A percentile compares a stretch with the other conserved stretches of the same genome.
phyloP scores from a whole-genome alignment of 2,113 vertebrate species.

The Crotalus helleri region DNA sequence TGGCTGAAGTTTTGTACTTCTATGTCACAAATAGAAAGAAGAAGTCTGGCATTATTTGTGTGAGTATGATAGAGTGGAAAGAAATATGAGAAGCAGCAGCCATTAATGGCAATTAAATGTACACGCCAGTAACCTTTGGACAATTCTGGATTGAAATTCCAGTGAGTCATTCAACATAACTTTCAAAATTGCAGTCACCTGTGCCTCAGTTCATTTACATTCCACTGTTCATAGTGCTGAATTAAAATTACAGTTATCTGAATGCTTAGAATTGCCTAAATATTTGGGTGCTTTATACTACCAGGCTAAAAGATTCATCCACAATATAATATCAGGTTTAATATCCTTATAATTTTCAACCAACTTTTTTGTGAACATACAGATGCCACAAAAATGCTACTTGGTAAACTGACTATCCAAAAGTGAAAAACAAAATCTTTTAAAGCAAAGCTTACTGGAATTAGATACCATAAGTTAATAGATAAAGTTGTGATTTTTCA shows the following conservation, averaged over 20 bases:
- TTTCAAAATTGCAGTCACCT: neutral
- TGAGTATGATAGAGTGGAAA: neutral
- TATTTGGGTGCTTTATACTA: neutral
- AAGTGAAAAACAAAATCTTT: neutral
- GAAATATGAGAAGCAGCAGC: neutral
- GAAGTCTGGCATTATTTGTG: neutral
- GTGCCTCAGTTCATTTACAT: neutral
- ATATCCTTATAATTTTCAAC: neutral
- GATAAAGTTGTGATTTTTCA: neutral
- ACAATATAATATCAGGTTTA: neutral
- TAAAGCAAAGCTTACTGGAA: neutral
- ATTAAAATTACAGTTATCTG: neutral
- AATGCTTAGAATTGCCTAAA: neutral
- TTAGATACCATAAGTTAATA: neutral
- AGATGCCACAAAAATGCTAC: neutral
- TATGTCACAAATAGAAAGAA: neutral
- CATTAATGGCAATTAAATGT: neutral
- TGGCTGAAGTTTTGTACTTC: neutral
- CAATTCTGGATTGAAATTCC: neutral
- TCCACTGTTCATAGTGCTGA: neutral
- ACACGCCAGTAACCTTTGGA: neutral
- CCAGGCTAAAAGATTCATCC: neutral
- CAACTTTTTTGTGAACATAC: neutral
- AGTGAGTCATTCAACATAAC: neutral
- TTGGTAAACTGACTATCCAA: neutral